phyloP scores from a whole-genome alignment of 1,140 invertebrate species.

The Neodiprion lecontei region DNA sequence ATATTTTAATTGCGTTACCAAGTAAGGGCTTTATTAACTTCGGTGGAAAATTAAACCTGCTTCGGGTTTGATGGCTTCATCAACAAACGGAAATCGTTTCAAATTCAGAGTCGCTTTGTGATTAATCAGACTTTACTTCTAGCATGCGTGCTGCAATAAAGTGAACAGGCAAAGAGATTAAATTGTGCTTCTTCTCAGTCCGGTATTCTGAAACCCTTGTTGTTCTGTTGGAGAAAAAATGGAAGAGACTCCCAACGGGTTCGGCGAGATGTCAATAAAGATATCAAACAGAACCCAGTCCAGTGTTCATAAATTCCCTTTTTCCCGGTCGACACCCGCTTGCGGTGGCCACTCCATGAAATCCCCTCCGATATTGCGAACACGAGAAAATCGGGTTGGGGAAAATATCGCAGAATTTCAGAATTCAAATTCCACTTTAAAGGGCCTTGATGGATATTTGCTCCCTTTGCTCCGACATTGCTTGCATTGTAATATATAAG shows the following conservation, averaged over 20 bases:
- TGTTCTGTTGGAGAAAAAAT: no score
- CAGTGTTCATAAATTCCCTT: slow-evolving; percentile 7
- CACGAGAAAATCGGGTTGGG: neutral
- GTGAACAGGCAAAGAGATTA: no score
- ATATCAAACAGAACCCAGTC: neutral
- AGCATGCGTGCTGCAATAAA: no score
- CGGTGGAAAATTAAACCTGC: neutral
- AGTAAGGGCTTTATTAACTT: neutral
- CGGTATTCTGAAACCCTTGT: no score
- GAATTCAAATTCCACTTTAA: slow-evolving; percentile 28
- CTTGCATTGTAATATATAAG: no score
- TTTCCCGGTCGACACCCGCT: neutral
- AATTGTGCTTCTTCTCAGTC: no score
- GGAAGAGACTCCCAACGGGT: neutral
- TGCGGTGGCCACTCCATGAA: neutral
- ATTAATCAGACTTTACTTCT: no score
- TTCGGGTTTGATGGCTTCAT: no score
- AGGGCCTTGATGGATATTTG: slow-evolving; percentile 7
- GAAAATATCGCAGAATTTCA: slow-evolving; percentile 34
- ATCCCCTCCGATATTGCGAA: slow-evolving; percentile 14
- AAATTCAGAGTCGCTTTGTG: no score
- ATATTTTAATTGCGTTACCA: neutral
- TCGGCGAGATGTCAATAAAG: neutral
- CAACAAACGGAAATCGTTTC: no score
- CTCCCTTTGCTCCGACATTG: neutral